A percentile compares a stretch with the other conserved stretches of the same genome.
Evolutionary conservation across 2,113 vertebrate genomes (phyloP).

Genomic region (Saccopteryx bilineata): DNA sequence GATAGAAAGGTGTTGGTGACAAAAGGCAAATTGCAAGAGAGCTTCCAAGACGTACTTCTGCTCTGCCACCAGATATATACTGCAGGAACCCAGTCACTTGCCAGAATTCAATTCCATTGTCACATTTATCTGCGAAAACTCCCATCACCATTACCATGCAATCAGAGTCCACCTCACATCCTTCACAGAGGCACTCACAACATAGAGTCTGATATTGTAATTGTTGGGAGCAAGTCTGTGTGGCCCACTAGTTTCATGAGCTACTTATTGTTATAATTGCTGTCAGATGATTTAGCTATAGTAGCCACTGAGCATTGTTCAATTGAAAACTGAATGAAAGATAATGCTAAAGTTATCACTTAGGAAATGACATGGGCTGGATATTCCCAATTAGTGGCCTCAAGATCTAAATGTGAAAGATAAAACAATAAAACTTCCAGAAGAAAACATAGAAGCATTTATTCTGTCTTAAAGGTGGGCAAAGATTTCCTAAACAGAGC

Average conservation of each 20-base stretch:
- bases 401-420: not conserved
- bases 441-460: not conserved
- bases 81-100: not conserved
- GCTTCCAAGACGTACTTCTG: not conserved
- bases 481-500: constrained; percentile 32
- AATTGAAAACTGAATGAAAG: constrained; percentile 3
- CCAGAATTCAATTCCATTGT: not conserved
- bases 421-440: not conserved
- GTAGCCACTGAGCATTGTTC: not conserved
- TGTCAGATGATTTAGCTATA: not conserved
- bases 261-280: not conserved
- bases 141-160: not conserved
- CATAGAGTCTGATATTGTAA: not conserved
- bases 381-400: not conserved
- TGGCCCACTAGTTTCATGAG: not conserved
- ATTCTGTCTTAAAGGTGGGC: not conserved
- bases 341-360: not conserved
- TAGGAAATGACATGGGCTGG: not conserved
- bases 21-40: not conserved
- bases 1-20: not conserved
- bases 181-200: not conserved
- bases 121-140: not conserved
- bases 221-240: not conserved
- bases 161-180: not conserved
- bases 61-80: not conserved